Percentiles rank a stretch among this genome's conserved stretches.
phyloP scores from a whole-genome alignment of 1,140 invertebrate species.

The Pemphigus obesinymphae region DNA sequence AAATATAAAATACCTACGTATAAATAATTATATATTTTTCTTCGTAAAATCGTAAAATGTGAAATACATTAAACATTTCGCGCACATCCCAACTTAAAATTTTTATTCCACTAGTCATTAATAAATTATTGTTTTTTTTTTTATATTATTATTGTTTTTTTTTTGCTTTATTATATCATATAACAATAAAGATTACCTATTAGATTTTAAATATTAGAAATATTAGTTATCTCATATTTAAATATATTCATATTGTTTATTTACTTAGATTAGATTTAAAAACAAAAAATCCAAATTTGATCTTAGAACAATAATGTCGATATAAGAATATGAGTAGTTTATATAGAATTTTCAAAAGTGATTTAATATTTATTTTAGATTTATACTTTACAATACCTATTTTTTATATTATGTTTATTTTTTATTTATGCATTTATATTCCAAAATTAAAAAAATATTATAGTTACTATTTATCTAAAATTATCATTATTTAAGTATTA shows the following conservation, averaged over 20 bases:
- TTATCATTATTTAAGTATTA: too few species aligned
- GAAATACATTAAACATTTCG: background rate
- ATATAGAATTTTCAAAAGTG: background rate
- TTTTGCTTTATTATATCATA: too few species aligned
- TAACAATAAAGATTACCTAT: too few species aligned
- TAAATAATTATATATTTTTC: too few species aligned
- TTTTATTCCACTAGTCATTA: slow-evolving; percentile 1
- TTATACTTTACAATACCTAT: too few species aligned
- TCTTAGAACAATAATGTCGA: background rate
- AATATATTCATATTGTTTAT: background rate
- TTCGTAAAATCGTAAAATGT: background rate
- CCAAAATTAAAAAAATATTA: too few species aligned
- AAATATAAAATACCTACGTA: background rate
- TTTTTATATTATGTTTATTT: too few species aligned
- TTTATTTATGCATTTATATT: too few species aligned
- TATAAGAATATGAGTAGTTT: background rate
- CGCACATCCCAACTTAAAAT: background rate
- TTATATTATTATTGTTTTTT: background rate
- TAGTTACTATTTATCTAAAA: too few species aligned
- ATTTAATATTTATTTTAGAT: too few species aligned
- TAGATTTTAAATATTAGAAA: background rate
- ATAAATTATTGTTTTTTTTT: background rate
- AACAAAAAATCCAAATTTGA: background rate
- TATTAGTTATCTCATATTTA: too few species aligned
- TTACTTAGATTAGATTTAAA: background rate